Percentiles rank a stretch among this genome's conserved stretches.
Conservation (phyloP, 53 echinoderm and acorn worm genomes). For the Astropecten irregularis region DNA sequence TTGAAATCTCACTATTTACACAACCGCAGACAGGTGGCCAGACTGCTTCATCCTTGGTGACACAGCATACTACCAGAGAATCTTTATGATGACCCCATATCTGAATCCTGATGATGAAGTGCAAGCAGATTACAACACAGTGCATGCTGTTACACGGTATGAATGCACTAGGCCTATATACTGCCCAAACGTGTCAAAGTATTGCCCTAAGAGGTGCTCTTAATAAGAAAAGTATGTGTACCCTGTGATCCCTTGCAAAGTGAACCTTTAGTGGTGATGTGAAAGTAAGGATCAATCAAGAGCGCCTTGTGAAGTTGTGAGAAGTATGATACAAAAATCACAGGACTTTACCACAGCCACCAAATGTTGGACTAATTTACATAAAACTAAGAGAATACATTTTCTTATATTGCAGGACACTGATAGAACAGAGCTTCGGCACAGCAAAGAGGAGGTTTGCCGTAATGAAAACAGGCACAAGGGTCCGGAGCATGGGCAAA, state of each 20-base stretch:
- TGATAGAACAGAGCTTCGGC: not conserved
- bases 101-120: not conserved
- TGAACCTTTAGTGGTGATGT: too few relatives aligned
- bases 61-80: not conserved
- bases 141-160: conserved; percentile 24
- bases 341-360: too few relatives aligned
- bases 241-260: too few relatives aligned
- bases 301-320: too few relatives aligned
- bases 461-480: not conserved
- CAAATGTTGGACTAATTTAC: not conserved
- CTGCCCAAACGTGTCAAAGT: too few relatives aligned
- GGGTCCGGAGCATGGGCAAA: not conserved
- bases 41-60: not conserved
- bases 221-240: too few relatives aligned
- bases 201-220: too few relatives aligned
- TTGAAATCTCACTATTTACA: too few relatives aligned
- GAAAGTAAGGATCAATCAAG: too few relatives aligned
- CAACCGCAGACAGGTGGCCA: conserved; percentile 18
- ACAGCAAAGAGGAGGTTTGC: not conserved
- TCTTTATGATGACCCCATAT: conserved; percentile 9
- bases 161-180: too few relatives aligned
- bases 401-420: not conserved
- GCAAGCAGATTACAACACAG: not conserved
- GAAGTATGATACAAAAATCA: too few relatives aligned
- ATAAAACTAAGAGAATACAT: too few relatives aligned